Conservation (phyloP, 35 echinoderm and acorn worm genomes). For the Hemicentrotus pulcherrimus region DNA sequence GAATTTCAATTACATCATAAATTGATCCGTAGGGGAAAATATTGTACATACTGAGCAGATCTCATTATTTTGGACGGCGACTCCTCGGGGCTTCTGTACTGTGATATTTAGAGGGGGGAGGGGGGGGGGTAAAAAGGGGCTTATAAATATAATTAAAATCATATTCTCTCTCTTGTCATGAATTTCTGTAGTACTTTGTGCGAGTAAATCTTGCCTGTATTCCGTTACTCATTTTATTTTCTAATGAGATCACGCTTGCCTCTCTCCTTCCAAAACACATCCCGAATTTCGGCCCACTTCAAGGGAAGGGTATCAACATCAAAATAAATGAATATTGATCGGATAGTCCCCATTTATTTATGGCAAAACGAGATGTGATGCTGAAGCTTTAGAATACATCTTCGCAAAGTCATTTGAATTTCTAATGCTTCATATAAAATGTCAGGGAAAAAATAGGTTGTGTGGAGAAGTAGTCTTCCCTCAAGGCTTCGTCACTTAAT, state of each 20-base stretch:
- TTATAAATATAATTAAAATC: neutral
- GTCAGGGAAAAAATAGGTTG: neutral
- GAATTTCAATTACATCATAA: neutral
- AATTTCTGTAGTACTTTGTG: neutral
- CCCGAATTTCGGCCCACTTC: neutral
- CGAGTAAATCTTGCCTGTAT: neutral
- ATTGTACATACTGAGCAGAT: neutral
- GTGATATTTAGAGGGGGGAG: neutral
- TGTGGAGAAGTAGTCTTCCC: neutral
- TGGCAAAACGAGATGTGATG: neutral
- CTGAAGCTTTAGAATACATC: neutral
- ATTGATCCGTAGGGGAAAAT: neutral
- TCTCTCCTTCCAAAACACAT: neutral
- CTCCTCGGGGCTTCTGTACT: neutral
- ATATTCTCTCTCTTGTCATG: neutral
- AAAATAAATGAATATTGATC: conserved; percentile 15
- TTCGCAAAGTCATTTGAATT: neutral
- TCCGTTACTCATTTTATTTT: neutral
- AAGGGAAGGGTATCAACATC: neutral
- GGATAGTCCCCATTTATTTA: neutral
- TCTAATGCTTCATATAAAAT: neutral
- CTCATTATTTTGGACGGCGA: neutral
- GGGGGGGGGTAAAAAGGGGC: neutral
- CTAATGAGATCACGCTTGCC: neutral
- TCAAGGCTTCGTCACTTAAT: neutral